Percentiles rank a stretch among this genome's conserved stretches.
Evolutionary conservation across 2,888 invertebrate species (phyloP).

Genomic region (Oscheius myriophilus): DNA sequence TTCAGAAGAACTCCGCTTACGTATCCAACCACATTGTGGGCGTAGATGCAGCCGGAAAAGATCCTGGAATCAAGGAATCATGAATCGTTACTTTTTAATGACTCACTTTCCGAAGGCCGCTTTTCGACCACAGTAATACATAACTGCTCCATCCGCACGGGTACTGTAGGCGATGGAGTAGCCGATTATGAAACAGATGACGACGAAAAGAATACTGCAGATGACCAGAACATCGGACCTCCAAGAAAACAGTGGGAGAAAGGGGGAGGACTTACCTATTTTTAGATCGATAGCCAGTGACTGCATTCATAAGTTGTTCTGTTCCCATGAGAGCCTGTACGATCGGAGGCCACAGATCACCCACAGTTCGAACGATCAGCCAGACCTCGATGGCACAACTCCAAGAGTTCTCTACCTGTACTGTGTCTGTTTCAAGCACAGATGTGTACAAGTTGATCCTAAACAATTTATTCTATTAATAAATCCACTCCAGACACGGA

Average conservation of each 20-base stretch:
- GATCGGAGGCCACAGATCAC: slow-evolving; percentile 53
- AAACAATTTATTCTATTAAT: slow-evolving; percentile 1
- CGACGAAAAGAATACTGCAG: slow-evolving; percentile 22
- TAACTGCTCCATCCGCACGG: slow-evolving; percentile 32
- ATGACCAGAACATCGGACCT: slow-evolving; percentile 20
- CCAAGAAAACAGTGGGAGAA: neutral
- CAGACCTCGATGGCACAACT: slow-evolving; percentile 48
- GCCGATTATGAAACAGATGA: slow-evolving; percentile 33
- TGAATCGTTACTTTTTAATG: neutral
- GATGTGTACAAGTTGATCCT: slow-evolving; percentile 45
- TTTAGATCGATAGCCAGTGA: slow-evolving; percentile 16
- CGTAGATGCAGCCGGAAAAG: slow-evolving; percentile 16
- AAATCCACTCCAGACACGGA: too few species aligned
- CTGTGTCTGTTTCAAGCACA: slow-evolving; percentile 31
- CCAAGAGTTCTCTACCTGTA: slow-evolving; percentile 39
- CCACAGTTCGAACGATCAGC: slow-evolving; percentile 47
- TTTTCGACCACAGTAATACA: slow-evolving; percentile 57
- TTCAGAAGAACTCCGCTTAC: slow-evolving; percentile 14
- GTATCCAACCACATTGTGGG: slow-evolving; percentile 20
- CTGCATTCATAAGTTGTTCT: slow-evolving; percentile 42
- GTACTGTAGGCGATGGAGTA: slow-evolving; percentile 46
- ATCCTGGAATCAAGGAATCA: slow-evolving; percentile 11
- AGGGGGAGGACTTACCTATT: slow-evolving; percentile 8
- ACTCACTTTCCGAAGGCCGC: slow-evolving; percentile 48
- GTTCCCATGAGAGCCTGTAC: slow-evolving; percentile 49